Conservation (phyloP, 2,113 vertebrate genomes). For the Lutjanus erythropterus region DNA sequence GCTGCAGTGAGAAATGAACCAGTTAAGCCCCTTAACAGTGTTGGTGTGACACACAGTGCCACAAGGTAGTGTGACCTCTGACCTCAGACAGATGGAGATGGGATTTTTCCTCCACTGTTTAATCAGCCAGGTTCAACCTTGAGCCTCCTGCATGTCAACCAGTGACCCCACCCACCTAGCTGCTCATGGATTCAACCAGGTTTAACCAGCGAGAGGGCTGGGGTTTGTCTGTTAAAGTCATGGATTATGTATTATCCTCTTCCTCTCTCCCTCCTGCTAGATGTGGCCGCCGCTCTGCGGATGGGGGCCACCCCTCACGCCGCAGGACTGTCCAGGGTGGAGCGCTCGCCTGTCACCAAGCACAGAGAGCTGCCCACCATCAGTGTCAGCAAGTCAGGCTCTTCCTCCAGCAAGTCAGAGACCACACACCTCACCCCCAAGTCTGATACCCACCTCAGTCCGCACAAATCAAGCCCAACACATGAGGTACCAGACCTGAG, state of each 20-base stretch:
- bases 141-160: slow-evolving; percentile 72
- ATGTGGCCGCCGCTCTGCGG: slow-evolving; percentile 78
- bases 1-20: slow-evolving; percentile 40
- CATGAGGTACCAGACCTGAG: slow-evolving; percentile 88
- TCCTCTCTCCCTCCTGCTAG: slow-evolving; percentile 57
- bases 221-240: slow-evolving; percentile 15
- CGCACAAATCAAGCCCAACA: slow-evolving; percentile 93
- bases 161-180: slow-evolving; percentile 54
- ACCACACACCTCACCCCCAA: slow-evolving; percentile 81
- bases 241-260: slow-evolving; percentile 51
- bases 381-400: slow-evolving; percentile 83
- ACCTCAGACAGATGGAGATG: slow-evolving; percentile 76
- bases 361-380: slow-evolving; percentile 84
- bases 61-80: slow-evolving; percentile 66
- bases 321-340: slow-evolving; percentile 73
- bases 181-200: slow-evolving; percentile 57
- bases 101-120: slow-evolving; percentile 72
- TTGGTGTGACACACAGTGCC: slow-evolving; percentile 64
- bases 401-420: slow-evolving; percentile 84
- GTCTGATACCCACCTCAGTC: slow-evolving; percentile 89
- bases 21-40: slow-evolving; percentile 77
- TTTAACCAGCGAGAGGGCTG: slow-evolving; percentile 45
- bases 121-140: slow-evolving; percentile 78
- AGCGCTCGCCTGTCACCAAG: slow-evolving; percentile 80
- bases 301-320: slow-evolving; percentile 78